phyloP scores from a whole-genome alignment of 2,888 invertebrate species.

The Phyto melanocephala region DNA sequence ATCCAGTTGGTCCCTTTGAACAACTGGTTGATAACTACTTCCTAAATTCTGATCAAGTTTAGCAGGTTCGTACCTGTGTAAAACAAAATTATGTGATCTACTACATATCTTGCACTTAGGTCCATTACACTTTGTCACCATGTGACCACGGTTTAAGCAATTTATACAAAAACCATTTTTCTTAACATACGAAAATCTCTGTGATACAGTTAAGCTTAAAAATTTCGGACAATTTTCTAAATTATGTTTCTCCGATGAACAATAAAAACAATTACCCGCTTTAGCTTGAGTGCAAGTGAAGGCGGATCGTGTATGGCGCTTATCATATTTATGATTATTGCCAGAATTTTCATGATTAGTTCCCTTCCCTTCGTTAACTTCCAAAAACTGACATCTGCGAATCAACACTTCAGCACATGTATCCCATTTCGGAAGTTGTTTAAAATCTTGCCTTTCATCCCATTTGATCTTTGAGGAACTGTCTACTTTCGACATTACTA shows the following conservation, averaged over 20 bases:
- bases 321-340: not conserved
- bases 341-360: not conserved
- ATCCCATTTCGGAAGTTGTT: not conserved
- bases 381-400: conserved; percentile 1
- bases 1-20: too few relatives aligned
- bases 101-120: not conserved
- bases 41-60: not conserved
- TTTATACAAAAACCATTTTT: not conserved
- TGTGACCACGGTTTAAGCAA: not conserved
- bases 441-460: not conserved
- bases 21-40: not conserved
- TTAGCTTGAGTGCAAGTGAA: not conserved
- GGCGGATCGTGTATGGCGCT: not conserved
- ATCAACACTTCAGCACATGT: not conserved
- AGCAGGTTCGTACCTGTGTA: not conserved
- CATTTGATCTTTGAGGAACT: not conserved
- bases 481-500: not conserved
- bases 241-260: not conserved
- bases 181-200: not conserved
- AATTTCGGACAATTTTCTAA: not conserved
- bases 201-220: not conserved
- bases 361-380: not conserved
- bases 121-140: not conserved
- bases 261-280: not conserved
- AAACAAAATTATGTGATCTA: not conserved